Conservation (phyloP, 2,888 invertebrate species). For the Brachyptera risi region DNA sequence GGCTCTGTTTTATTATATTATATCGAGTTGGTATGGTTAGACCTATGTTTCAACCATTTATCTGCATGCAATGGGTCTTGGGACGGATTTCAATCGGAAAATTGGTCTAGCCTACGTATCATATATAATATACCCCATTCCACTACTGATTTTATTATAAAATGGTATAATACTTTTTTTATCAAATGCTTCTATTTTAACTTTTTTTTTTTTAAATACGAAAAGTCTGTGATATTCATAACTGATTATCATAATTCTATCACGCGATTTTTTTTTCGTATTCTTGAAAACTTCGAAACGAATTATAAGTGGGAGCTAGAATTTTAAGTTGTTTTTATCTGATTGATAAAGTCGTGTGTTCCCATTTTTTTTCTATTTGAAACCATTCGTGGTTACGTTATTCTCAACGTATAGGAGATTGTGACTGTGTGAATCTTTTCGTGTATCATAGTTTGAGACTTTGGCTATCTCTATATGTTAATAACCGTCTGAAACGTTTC, state of each 20-base stretch:
- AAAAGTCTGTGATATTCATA: no score
- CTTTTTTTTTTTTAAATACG: neutral
- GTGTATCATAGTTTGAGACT: no score
- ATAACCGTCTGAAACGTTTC: no score
- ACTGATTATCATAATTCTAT: constrained; percentile 1
- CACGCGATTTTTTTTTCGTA: constrained; percentile 13
- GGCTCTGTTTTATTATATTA: no score
- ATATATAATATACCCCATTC: no score
- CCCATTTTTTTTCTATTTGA: neutral
- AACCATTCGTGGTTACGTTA: neutral
- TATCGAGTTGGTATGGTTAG: no score
- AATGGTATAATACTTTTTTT: no score
- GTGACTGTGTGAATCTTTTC: no score
- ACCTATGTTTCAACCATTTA: constrained; percentile 4
- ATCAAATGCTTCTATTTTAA: no score
- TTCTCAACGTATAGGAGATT: no score
- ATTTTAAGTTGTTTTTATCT: constrained; percentile 5
- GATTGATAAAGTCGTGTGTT: neutral
- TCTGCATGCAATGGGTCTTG: constrained; percentile 9
- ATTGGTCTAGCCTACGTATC: constrained; percentile 12
- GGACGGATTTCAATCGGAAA: constrained; percentile 11
- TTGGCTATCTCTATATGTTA: no score
- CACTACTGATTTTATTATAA: no score
- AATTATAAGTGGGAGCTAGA: constrained; percentile 1
- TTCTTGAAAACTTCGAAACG: constrained; percentile 4